A percentile compares a stretch with the other conserved stretches of the same genome.
Conservation (phyloP, 1,140 invertebrate genomes). For the Temnothorax curvispinosus region DNA sequence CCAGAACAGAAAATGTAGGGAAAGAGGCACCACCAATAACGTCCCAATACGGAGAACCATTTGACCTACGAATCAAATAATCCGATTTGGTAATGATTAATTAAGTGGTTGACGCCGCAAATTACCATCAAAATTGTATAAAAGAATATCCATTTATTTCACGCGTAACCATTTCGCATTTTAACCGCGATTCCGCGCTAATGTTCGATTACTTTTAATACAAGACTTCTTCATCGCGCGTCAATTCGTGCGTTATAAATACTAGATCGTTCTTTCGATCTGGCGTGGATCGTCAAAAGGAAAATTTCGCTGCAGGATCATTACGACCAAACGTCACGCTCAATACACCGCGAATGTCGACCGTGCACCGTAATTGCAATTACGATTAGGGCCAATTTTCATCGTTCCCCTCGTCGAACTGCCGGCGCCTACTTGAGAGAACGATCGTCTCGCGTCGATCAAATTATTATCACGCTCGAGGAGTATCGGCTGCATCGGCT, state of each 20-base stretch:
- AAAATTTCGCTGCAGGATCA: conserved; percentile 63
- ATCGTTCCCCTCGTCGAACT: background rate
- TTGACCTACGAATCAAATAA: background rate
- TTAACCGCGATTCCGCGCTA: background rate
- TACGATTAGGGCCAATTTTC: conserved; percentile 63
- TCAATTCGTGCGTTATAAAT: conserved; percentile 24
- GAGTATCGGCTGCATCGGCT: conserved; percentile 27
- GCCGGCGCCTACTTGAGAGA: background rate
- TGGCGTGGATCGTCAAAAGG: conserved; percentile 11
- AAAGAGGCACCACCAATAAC: background rate
- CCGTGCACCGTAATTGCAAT: conserved; percentile 18
- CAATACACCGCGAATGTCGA: conserved; percentile 63
- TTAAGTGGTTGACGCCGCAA: background rate
- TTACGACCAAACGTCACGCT: conserved; percentile 61
- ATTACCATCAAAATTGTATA: background rate
- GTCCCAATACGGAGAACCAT: background rate
- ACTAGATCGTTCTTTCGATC: conserved; percentile 55
- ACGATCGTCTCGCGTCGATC: conserved; percentile 26
- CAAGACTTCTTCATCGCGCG: background rate
- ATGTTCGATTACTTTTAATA: background rate
- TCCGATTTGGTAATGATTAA: conserved; percentile 1
- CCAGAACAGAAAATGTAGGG: conserved; percentile 12
- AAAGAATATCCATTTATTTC: too few species aligned
- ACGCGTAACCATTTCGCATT: background rate
- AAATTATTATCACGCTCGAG: conserved; percentile 48